Conservation (phyloP, 2,113 vertebrate species). For the Fukomys damarensis region DNA sequence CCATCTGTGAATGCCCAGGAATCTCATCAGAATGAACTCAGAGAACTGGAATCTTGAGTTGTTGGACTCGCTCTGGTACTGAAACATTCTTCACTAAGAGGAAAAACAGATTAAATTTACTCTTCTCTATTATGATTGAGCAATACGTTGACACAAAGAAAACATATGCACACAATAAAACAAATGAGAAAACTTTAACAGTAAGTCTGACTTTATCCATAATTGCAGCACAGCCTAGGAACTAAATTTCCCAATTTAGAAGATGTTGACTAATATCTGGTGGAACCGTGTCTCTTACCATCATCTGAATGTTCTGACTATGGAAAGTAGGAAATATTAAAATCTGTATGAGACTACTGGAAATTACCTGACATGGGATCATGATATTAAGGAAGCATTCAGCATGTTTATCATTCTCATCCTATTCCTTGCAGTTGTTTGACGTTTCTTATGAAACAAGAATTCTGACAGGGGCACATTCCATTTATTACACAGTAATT, state of each 20-base stretch:
- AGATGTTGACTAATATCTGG: not conserved
- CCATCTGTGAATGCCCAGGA: conserved; percentile 70
- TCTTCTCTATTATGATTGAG: not conserved
- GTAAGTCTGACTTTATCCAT: not conserved
- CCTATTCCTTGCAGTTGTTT: not conserved
- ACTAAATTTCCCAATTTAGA: not conserved
- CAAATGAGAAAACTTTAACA: not conserved
- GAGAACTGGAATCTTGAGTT: conserved; percentile 34
- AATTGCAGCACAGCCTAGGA: not conserved
- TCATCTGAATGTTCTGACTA: not conserved
- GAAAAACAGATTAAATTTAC: not conserved
- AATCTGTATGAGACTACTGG: not conserved
- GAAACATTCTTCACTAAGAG: not conserved
- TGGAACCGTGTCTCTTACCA: not conserved
- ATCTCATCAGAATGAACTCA: conserved; percentile 71
- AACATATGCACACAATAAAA: not conserved
- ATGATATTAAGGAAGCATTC: not conserved
- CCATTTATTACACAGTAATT: not conserved
- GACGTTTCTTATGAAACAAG: not conserved
- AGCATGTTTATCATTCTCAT: not conserved
- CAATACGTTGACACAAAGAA: no score
- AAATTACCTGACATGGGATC: accelerated
- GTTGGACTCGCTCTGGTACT: not conserved
- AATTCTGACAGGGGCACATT: not conserved
- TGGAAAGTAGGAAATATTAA: not conserved